Percentiles rank a stretch among this genome's conserved stretches.
These are phyloP conservation scores for Dryoscopus gambensis DNA, from an alignment of 2,113 vertebrate species.

Conservation along the genomic window DNA sequence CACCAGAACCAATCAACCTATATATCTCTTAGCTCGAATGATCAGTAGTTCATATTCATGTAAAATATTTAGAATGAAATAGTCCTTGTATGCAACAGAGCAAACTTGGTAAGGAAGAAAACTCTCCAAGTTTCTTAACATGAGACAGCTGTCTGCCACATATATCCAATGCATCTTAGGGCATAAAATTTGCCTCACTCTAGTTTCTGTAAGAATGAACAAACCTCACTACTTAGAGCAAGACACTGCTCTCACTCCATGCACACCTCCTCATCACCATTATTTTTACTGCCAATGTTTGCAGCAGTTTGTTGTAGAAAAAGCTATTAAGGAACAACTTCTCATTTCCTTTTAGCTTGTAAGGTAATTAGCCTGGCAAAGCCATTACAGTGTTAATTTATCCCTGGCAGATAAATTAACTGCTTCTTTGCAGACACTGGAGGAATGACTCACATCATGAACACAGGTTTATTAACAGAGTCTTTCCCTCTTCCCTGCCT, in stretches of 20 bases:
- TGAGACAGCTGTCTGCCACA: not conserved
- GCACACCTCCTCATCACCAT: not conserved
- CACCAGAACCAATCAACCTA: not conserved
- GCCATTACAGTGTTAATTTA: conserved; percentile 48
- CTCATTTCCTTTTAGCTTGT: conserved; percentile 43
- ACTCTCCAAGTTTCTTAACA: not conserved
- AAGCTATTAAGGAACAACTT: conserved; percentile 3
- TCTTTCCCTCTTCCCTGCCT: not conserved
- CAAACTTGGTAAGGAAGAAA: not conserved
- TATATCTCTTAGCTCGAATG: not conserved
- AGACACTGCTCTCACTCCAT: not conserved
- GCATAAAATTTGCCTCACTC: not conserved
- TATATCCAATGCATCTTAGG: not conserved
- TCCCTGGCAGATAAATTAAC: conserved; percentile 41
- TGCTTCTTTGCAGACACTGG: not conserved
- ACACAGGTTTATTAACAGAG: not conserved
- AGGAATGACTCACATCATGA: conserved; percentile 47
- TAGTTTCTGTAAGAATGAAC: not conserved
- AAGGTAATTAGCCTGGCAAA: conserved; percentile 36
- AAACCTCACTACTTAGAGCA: not conserved
- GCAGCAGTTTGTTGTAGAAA: conserved; percentile 2
- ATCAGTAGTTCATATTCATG: not conserved
- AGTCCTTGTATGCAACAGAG: not conserved
- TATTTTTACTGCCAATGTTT: conserved; percentile 7
- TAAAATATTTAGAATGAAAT: not conserved